phyloP scores from a whole-genome alignment of 2,797 vertebrate genomes.

The Pangasius sanitwongsei region DNA sequence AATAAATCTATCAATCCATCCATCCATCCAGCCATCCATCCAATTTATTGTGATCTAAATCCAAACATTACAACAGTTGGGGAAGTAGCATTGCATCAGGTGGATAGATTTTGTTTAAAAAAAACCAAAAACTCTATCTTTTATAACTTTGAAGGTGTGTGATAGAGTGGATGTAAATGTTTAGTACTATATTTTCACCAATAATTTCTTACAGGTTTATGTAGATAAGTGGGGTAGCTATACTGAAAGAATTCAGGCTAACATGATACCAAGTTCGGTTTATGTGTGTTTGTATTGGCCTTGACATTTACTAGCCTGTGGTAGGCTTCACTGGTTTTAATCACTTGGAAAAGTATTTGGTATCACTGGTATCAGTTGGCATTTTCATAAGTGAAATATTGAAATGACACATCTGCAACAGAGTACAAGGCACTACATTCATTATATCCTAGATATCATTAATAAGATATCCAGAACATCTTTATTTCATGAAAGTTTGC shows the following conservation, averaged over 20 bases:
- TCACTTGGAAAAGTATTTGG: too few species aligned
- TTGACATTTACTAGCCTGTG: not conserved
- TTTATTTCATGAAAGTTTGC: not conserved
- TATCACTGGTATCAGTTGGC: not conserved
- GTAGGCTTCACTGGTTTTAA: not conserved
- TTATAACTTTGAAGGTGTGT: not conserved
- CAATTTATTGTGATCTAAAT: not conserved
- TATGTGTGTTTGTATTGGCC: not conserved
- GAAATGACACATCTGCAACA: not conserved
- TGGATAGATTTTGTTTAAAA: not conserved
- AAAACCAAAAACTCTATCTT: not conserved
- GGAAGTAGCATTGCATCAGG: not conserved
- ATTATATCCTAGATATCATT: not conserved
- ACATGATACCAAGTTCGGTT: not conserved
- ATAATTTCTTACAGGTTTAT: not conserved
- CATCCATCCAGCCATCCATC: not conserved
- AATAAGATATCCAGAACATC: too few species aligned
- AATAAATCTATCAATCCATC: not conserved
- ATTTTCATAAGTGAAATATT: not conserved
- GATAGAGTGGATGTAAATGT: not conserved
- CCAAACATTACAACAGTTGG: not conserved
- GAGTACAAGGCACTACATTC: not conserved
- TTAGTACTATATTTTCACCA: not conserved
- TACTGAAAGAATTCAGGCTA: not conserved
- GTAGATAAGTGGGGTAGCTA: not conserved